These are phyloP conservation scores for Copsychus sechellarum DNA, from an alignment of 2,113 vertebrate species.

Conservation along the genomic window DNA sequence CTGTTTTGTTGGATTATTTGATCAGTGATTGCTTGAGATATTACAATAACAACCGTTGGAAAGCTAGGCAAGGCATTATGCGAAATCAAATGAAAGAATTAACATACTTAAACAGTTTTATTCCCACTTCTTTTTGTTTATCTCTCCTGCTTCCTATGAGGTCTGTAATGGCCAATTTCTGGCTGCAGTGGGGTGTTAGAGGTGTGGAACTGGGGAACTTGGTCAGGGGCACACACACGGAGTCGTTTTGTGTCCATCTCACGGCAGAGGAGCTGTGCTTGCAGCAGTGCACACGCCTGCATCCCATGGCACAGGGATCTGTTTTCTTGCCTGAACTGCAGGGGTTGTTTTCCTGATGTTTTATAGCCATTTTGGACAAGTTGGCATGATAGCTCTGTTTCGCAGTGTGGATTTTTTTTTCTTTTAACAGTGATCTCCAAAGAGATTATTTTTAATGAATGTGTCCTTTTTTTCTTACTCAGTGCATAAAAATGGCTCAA, in stretches of 20 bases:
- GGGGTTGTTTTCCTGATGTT: neutral
- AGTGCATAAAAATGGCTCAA: constrained; percentile 44
- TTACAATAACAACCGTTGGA: neutral
- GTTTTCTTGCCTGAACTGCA: neutral
- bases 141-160: neutral
- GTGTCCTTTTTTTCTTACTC: constrained; percentile 46
- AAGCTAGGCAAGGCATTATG: neutral
- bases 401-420: neutral
- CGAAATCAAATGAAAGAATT: neutral
- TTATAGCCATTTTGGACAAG: neutral
- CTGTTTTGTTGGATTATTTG: neutral
- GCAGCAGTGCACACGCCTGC: neutral
- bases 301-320: neutral
- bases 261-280: neutral
- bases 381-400: neutral
- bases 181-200: neutral
- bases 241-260: neutral
- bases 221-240: neutral
- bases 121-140: neutral
- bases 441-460: constrained; percentile 58
- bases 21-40: neutral
- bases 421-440: neutral
- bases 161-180: neutral
- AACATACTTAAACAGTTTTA: neutral
- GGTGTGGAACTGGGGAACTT: neutral